Conservation (phyloP, 2,888 invertebrate genomes). For the Yponomeuta malinellus region DNA sequence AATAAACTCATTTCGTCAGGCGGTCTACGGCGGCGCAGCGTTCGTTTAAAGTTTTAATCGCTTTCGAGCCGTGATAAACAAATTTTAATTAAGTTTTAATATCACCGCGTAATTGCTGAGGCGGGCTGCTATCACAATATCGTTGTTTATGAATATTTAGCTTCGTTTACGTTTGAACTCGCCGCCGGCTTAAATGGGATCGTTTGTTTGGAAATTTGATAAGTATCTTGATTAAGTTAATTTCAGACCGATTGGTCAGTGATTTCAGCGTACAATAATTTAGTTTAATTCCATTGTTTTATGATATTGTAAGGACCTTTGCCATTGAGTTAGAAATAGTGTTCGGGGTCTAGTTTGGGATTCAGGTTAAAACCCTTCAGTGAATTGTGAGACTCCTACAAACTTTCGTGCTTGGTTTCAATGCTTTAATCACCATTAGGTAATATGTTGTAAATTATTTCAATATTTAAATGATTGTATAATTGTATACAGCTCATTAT, state of each 20-base stretch:
- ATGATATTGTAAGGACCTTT: background rate
- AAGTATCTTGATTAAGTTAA: conserved; percentile 17
- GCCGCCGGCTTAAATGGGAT: conserved; percentile 19
- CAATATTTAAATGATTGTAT: too few species aligned
- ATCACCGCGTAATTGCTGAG: conserved; percentile 72
- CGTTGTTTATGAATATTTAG: conserved; percentile 62
- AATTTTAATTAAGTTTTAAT: conserved; percentile 76
- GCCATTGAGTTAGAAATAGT: background rate
- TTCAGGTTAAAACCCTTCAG: background rate
- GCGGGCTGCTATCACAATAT: conserved; percentile 62
- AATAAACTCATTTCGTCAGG: conserved; percentile 68
- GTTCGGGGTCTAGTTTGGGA: background rate
- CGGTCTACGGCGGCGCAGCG: conserved; percentile 59
- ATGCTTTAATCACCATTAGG: too few species aligned
- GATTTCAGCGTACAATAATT: background rate
- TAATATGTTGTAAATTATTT: too few species aligned
- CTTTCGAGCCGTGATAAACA: conserved; percentile 72
- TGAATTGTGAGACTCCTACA: background rate
- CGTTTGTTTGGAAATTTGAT: conserved; percentile 21
- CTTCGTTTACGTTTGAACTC: conserved; percentile 30
- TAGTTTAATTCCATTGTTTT: background rate
- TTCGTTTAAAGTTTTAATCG: conserved; percentile 75
- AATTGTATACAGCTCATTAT: too few species aligned
- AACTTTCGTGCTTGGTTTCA: too few species aligned
- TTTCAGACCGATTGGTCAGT: conserved; percentile 2